phyloP scores from a whole-genome alignment of 2,113 vertebrate species.

The zebrafish (Danio rerio) region DNA sequence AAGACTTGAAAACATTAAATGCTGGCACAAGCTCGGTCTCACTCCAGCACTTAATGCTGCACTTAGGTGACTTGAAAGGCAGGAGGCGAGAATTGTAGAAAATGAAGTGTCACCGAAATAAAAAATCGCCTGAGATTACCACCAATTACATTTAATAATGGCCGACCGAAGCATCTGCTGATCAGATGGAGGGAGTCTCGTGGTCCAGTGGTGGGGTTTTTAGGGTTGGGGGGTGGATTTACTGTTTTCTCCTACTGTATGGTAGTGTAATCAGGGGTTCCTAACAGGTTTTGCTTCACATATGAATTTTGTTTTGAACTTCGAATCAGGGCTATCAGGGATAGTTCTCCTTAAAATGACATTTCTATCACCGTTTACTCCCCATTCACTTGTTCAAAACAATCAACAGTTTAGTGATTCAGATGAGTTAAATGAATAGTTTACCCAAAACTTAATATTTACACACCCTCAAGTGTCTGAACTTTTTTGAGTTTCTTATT shows the following conservation, averaged over 20 bases:
- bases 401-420: no score
- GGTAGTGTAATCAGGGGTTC: neutral
- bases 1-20: conserved; percentile 88
- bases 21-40: conserved; percentile 79
- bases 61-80: conserved; percentile 88
- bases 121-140: conserved; percentile 81
- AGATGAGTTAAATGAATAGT: no score
- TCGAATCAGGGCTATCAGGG: no score
- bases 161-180: conserved; percentile 73
- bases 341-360: no score
- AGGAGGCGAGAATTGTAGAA: conserved; percentile 86
- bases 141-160: conserved; percentile 79
- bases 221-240: neutral
- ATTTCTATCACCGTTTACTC: no score
- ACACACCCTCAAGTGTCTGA: no score
- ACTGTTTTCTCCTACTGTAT: neutral
- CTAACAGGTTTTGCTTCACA: neutral
- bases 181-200: conserved; percentile 75
- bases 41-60: conserved; percentile 79
- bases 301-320: neutral
- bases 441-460: no score
- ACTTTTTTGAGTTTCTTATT: no score
- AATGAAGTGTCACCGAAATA: conserved; percentile 88
- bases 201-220: conserved; percentile 1
- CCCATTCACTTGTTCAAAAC: no score